A percentile compares a stretch with the other conserved stretches of the same genome.
Conservation (phyloP, 2,888 invertebrate genomes). For the Cephus pulcher region DNA sequence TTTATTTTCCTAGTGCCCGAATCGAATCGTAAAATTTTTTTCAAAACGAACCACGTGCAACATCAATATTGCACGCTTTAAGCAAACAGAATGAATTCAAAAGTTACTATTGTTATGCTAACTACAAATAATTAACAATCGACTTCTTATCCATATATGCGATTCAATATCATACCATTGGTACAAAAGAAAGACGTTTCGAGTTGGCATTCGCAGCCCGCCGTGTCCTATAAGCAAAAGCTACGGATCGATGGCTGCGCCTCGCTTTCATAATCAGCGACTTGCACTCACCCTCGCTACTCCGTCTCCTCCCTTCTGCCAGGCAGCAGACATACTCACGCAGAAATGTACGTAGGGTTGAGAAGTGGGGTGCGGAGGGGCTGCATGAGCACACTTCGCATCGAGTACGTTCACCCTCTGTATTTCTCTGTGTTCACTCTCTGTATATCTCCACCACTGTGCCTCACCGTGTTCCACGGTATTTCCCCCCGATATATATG, state of each 20-base stretch:
- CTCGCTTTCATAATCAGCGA: constrained; percentile 24
- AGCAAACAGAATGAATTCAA: neutral
- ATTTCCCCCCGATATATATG: neutral
- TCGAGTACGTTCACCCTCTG: constrained; percentile 18
- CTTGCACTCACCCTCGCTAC: constrained; percentile 8
- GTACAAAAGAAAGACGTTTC: neutral
- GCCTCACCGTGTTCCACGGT: neutral
- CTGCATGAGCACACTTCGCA: constrained; percentile 24
- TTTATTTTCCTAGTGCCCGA: neutral
- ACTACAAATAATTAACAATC: neutral
- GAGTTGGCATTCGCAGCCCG: neutral
- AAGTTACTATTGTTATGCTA: neutral
- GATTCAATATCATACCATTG: neutral
- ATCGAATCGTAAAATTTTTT: neutral
- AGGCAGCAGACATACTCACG: neutral
- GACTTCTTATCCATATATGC: neutral
- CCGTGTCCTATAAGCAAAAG: neutral
- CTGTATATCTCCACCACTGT: neutral
- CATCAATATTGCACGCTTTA: too few relatives aligned
- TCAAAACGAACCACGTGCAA: too few relatives aligned
- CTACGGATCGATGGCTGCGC: constrained; percentile 10
- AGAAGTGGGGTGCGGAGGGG: constrained; percentile 19
- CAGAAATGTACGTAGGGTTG: neutral
- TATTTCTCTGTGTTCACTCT: neutral
- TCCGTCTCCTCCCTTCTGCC: constrained; percentile 1